phyloP scores from a whole-genome alignment of 2,888 invertebrate genomes.

The Rhodophaea formosa region DNA sequence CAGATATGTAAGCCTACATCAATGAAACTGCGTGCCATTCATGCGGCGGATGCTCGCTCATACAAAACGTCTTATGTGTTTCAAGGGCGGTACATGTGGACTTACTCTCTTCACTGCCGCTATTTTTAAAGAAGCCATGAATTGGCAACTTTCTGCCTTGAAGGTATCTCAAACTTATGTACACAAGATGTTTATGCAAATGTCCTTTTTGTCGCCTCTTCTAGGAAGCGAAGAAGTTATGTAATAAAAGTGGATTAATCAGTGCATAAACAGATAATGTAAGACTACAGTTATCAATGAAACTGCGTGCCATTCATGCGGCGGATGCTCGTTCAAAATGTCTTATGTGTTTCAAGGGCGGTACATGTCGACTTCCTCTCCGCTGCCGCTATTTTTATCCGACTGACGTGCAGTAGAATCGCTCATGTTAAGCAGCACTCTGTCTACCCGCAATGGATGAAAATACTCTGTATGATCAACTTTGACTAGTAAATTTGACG shows the following conservation, averaged over 20 bases:
- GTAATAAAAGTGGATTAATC: no score
- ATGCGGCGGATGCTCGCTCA: constrained; percentile 54
- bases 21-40: constrained; percentile 65
- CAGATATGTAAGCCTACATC: constrained; percentile 32
- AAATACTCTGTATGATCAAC: no score
- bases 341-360: constrained; percentile 53
- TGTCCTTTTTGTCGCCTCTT: no score
- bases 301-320: constrained; percentile 65
- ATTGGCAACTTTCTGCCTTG: no score
- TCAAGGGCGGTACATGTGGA: constrained; percentile 49
- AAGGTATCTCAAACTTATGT: no score
- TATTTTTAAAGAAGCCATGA: no score
- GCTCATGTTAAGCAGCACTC: no score
- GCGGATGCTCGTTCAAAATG: constrained; percentile 48
- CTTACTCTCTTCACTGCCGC: constrained; percentile 33
- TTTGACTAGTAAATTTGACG: no score
- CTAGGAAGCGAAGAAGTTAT: no score
- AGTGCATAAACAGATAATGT: no score
- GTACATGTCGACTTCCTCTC: constrained; percentile 39
- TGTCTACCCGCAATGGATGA: no score
- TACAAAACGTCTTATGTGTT: constrained; percentile 43
- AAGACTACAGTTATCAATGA: constrained; percentile 48
- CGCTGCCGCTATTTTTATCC: constrained; percentile 12
- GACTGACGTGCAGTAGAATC: background rate
- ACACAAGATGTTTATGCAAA: no score